A percentile compares a stretch with the other conserved stretches of the same genome.
These are phyloP conservation scores for Euphydryas editha DNA, from an alignment of 2,888 invertebrate species.

Conservation along the genomic window DNA sequence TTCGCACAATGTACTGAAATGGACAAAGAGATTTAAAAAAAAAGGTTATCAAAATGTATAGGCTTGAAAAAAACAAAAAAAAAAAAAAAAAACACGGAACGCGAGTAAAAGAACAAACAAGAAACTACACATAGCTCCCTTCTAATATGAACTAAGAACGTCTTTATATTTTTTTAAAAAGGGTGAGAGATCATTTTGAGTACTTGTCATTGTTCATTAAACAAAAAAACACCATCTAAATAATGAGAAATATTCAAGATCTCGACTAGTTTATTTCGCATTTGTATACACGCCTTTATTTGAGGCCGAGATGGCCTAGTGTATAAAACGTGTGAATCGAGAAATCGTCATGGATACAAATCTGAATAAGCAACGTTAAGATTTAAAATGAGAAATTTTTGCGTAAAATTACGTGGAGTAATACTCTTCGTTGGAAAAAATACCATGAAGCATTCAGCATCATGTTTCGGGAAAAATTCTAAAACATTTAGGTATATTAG, in stretches of 20 bases:
- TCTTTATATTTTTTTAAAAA: background rate
- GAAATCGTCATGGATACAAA: no score
- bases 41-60: no score
- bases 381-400: no score
- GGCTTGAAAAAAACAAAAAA: background rate
- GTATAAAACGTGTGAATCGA: no score
- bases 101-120: background rate
- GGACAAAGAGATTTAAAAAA: no score
- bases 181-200: background rate
- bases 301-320: background rate
- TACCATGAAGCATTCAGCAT: no score
- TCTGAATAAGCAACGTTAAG: no score
- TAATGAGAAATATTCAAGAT: background rate
- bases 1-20: no score
- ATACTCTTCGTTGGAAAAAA: no score
- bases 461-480: no score
- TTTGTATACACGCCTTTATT: background rate
- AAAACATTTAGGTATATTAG: no score
- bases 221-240: background rate
- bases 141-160: constrained; percentile 6
- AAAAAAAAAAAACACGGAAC: background rate
- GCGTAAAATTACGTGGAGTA: no score
- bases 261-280: background rate
- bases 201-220: background rate
- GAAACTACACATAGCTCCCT: background rate